Percentiles rank a stretch among this genome's conserved stretches.
These are phyloP conservation scores for Lasioglossum vierecki DNA, from an alignment of 2,888 invertebrate species.

Conservation along the genomic window DNA sequence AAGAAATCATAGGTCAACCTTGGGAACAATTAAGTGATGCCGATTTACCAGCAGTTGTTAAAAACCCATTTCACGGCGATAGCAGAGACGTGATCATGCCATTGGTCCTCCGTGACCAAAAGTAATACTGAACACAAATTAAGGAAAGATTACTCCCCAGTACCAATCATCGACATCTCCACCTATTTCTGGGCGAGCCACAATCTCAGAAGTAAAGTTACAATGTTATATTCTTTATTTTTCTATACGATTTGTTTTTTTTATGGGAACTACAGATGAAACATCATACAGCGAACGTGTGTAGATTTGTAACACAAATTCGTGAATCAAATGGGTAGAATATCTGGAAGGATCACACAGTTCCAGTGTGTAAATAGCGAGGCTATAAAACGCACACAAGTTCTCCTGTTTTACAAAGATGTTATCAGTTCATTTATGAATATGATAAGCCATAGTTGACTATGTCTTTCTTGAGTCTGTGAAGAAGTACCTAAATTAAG, in stretches of 20 bases:
- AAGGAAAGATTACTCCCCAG: slow-evolving; percentile 61
- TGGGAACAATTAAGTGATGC: slow-evolving; percentile 86
- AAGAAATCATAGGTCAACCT: slow-evolving; percentile 85
- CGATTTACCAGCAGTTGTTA: slow-evolving; percentile 86
- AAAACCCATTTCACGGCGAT: slow-evolving; percentile 85
- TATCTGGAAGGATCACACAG: slow-evolving; percentile 54
- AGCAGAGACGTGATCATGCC: slow-evolving; percentile 87
- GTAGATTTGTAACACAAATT: slow-evolving; percentile 51
- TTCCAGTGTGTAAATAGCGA: slow-evolving; percentile 52
- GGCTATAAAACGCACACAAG: slow-evolving; percentile 64
- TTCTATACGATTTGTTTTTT: slow-evolving; percentile 66
- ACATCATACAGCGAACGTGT: slow-evolving; percentile 42
- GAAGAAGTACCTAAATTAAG: slow-evolving; percentile 42
- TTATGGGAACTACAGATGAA: slow-evolving; percentile 54
- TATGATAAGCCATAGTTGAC: slow-evolving; percentile 60
- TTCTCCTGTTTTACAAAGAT: slow-evolving; percentile 64
- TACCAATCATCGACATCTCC: slow-evolving; percentile 61
- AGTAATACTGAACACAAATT: slow-evolving; percentile 78
- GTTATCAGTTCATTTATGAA: slow-evolving; percentile 56
- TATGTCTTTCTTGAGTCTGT: slow-evolving; percentile 59
- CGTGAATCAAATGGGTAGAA: slow-evolving; percentile 41
- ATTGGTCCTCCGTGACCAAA: slow-evolving; percentile 85
- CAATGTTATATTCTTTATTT: slow-evolving; percentile 69
- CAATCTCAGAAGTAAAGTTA: slow-evolving; percentile 71
- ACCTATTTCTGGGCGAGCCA: slow-evolving; percentile 65